These are phyloP conservation scores for Myrmecophaga tridactyla DNA, from an alignment of 2,113 vertebrate species.

Conservation along the genomic window DNA sequence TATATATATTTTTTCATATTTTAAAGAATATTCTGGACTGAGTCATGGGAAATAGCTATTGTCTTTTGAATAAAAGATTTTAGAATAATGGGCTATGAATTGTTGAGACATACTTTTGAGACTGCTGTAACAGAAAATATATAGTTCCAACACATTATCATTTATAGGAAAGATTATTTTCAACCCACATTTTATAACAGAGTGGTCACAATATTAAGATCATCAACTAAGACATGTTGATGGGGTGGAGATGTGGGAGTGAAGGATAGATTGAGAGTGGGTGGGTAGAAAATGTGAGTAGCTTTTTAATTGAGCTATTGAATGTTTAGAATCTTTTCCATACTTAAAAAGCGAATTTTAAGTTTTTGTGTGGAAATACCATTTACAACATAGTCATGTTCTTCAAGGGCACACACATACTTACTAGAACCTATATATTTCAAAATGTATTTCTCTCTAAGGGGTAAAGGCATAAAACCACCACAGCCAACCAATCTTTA, in stretches of 20 bases:
- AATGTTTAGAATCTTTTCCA: neutral
- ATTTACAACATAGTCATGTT: neutral
- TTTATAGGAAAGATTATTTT: conserved; percentile 27
- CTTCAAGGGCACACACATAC: conserved; percentile 22
- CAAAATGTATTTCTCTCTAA: conserved; percentile 37
- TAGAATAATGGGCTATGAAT: neutral
- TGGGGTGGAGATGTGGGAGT: neutral
- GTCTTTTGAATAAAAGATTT: neutral
- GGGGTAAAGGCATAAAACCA: neutral
- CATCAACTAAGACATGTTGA: neutral
- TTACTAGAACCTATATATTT: conserved; percentile 24
- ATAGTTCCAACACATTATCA: neutral
- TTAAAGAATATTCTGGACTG: neutral
- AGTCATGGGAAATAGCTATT: neutral
- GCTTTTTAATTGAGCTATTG: neutral
- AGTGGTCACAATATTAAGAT: neutral
- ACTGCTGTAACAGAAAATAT: neutral
- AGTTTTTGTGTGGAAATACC: neutral
- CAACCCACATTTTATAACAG: neutral
- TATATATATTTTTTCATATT: neutral
- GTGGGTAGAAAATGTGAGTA: neutral
- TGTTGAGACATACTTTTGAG: neutral
- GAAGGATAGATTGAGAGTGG: neutral
- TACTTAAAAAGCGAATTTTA: neutral
- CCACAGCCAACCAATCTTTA: neutral